These are phyloP conservation scores for Pogonognathellus flavescens DNA, from an alignment of 1,140 invertebrate species.

Conservation along the genomic window DNA sequence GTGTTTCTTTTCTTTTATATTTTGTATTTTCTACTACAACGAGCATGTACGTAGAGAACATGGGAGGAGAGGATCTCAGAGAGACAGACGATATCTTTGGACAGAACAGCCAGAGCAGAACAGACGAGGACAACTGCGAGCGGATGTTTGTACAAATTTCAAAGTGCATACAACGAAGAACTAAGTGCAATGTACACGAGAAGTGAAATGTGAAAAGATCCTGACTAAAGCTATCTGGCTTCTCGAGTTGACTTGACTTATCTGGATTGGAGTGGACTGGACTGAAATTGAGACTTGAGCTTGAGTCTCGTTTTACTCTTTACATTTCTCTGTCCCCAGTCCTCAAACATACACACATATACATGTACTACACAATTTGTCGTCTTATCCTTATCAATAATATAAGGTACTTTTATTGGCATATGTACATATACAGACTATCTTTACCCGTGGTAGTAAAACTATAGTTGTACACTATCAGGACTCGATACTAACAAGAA, in stretches of 20 bases:
- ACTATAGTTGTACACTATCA: no score
- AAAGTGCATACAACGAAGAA: slow-evolving; percentile 42
- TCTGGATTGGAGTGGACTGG: background rate
- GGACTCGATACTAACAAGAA: no score
- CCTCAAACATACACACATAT: background rate
- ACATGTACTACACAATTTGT: no score
- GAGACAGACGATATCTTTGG: no score
- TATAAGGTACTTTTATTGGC: no score
- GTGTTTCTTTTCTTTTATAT: slow-evolving; percentile 2
- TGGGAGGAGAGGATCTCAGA: no score
- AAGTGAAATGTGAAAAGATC: slow-evolving; percentile 44
- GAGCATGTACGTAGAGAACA: slow-evolving; percentile 4
- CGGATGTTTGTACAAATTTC: slow-evolving; percentile 50
- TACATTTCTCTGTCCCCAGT: background rate
- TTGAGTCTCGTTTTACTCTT: slow-evolving; percentile 5
- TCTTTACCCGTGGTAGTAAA: no score
- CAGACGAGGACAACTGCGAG: background rate
- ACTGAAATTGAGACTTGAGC: slow-evolving; percentile 1
- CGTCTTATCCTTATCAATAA: no score
- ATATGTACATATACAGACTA: no score
- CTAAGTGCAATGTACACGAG: slow-evolving; percentile 44
- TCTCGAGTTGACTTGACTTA: slow-evolving; percentile 42
- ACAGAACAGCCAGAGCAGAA: background rate
- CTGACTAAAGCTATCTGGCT: slow-evolving; percentile 26
- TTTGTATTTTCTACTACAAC: background rate